These are phyloP conservation scores for Mormyrus hasselquistii DNA, from an alignment of 2,797 vertebrate species.

Conservation along the genomic window DNA sequence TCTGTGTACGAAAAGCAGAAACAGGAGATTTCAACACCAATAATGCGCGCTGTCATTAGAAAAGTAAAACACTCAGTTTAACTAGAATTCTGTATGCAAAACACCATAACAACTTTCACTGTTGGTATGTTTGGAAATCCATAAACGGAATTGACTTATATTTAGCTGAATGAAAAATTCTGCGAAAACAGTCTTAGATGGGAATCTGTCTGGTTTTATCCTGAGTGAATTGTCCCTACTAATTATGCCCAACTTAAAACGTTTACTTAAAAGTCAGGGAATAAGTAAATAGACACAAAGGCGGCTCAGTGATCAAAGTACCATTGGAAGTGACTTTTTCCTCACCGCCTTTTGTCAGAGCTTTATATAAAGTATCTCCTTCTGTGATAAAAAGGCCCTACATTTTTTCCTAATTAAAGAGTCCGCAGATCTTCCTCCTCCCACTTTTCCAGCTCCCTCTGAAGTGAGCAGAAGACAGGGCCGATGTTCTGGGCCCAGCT, in stretches of 20 bases:
- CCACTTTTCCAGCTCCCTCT: conserved; percentile 28
- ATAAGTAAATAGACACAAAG: conserved; percentile 55
- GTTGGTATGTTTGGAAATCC: not conserved
- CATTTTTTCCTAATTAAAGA: conserved; percentile 58
- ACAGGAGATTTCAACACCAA: not conserved
- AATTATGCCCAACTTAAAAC: conserved; percentile 58
- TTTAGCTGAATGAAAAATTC: not conserved
- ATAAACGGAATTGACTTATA: not conserved
- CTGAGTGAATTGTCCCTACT: conserved; percentile 37
- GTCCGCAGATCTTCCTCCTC: conserved; percentile 42
- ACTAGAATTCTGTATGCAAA: not conserved
- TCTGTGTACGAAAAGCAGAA: not conserved
- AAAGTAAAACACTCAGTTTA: not conserved
- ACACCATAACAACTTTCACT: not conserved
- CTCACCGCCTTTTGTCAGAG: conserved; percentile 54
- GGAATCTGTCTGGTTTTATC: not conserved
- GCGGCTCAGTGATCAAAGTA: conserved; percentile 60
- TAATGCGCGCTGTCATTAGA: not conserved
- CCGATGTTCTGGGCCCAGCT: conserved; percentile 9
- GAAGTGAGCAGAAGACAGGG: conserved; percentile 11
- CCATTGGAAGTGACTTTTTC: conserved; percentile 69
- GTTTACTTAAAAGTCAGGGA: conserved; percentile 54
- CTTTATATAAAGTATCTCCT: conserved; percentile 62
- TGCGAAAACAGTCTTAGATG: not conserved
- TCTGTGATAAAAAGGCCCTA: conserved; percentile 32